phyloP scores from a whole-genome alignment of 2,888 invertebrate genomes.

The Dynastes hyllus region DNA sequence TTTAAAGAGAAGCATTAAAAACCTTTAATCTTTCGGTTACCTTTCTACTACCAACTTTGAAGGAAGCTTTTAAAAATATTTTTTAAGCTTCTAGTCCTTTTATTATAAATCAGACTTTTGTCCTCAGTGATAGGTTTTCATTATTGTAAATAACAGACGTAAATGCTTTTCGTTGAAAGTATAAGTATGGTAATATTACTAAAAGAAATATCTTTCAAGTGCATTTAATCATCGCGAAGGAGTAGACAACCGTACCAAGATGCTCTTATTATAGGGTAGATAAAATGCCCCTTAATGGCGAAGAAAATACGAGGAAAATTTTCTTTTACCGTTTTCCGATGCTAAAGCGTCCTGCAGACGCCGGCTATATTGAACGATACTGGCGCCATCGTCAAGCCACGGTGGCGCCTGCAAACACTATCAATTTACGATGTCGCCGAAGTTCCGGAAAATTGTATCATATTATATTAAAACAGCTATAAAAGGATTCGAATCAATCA shows the following conservation, averaged over 20 bases:
- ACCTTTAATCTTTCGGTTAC: too few relatives aligned
- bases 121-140: too few relatives aligned
- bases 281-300: conserved; percentile 10
- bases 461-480: conserved; percentile 54
- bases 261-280: neutral
- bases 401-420: conserved; percentile 64
- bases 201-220: neutral
- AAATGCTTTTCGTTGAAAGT: too few relatives aligned
- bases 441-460: conserved; percentile 60
- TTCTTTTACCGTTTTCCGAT: conserved; percentile 58
- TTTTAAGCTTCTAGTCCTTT: too few relatives aligned
- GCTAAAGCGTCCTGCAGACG: conserved; percentile 64
- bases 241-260: neutral
- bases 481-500: conserved; percentile 29
- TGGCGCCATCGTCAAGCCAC: conserved; percentile 64
- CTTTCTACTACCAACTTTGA: too few relatives aligned
- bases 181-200: too few relatives aligned
- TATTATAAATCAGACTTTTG: too few relatives aligned
- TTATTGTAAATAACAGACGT: too few relatives aligned
- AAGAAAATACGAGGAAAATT: conserved; percentile 33
- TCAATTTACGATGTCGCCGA: conserved; percentile 64
- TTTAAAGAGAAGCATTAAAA: too few relatives aligned
- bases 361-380: conserved; percentile 65
- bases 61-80: too few relatives aligned
- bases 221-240: neutral